A percentile compares a stretch with the other conserved stretches of the same genome.
These are phyloP conservation scores for Heteronetta atricapilla DNA, from an alignment of 2,113 vertebrate species.

Conservation along the genomic window DNA sequence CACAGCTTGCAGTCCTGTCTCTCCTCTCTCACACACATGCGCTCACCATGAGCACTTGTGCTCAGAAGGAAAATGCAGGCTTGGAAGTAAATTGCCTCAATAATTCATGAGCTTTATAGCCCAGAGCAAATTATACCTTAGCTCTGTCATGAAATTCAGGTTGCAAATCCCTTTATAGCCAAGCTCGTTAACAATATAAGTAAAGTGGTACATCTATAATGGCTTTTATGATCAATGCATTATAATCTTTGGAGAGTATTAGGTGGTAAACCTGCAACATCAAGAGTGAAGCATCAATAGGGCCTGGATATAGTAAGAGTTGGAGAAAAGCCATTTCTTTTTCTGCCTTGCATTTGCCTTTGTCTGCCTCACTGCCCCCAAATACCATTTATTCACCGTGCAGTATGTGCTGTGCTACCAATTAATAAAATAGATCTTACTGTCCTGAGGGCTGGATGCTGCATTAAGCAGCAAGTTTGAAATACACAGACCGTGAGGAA, in stretches of 20 bases:
- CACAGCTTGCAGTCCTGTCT: neutral
- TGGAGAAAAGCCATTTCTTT: neutral
- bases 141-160: conserved; percentile 42
- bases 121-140: conserved; percentile 56
- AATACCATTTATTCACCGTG: neutral
- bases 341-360: neutral
- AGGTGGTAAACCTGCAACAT: conserved; percentile 44
- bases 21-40: neutral
- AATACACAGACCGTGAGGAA: neutral
- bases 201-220: conserved; percentile 27
- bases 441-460: neutral
- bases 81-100: conserved; percentile 63
- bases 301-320: neutral
- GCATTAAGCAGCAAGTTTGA: neutral
- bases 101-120: conserved; percentile 64
- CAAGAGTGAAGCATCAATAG: neutral
- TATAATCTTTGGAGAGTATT: conserved; percentile 26
- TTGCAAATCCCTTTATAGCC: conserved; percentile 56
- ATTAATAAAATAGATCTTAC: neutral
- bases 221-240: conserved; percentile 20
- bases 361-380: neutral
- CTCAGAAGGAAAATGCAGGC: conserved; percentile 16
- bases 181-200: conserved; percentile 27
- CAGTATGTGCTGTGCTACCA: neutral
- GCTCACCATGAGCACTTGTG: conserved; percentile 1